Percentiles rank a stretch among this genome's conserved stretches.
Conservation (phyloP, 2,113 vertebrate species). For the Myrmecophaga tridactyla region DNA sequence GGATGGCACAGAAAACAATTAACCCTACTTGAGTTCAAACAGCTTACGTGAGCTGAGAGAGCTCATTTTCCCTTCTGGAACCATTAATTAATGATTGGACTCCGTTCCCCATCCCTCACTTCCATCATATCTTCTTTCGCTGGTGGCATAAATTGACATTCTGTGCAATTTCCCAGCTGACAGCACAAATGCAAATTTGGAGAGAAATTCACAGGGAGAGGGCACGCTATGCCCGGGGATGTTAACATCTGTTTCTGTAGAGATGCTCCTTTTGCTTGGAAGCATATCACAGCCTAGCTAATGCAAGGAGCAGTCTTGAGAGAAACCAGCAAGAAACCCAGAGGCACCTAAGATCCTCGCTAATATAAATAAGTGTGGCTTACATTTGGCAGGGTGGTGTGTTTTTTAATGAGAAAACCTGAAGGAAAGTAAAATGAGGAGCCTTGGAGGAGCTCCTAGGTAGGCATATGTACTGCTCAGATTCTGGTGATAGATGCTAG, state of each 20-base stretch:
- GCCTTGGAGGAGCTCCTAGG: neutral
- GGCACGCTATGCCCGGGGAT: neutral
- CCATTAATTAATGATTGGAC: constrained; percentile 34
- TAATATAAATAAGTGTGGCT: constrained; percentile 52
- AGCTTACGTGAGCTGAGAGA: neutral
- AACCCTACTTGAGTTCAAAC: constrained; percentile 55
- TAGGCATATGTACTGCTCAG: neutral
- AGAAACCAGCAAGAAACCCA: constrained; percentile 51
- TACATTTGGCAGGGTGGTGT: neutral
- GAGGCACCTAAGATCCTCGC: constrained; percentile 38
- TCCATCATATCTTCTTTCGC: neutral
- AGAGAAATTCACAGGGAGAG: neutral
- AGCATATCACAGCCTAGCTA: constrained; percentile 9
- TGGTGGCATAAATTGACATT: constrained; percentile 1
- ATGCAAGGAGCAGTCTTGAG: neutral
- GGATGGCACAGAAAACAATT: constrained; percentile 30
- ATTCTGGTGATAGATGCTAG: neutral
- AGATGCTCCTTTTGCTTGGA: constrained; percentile 1
- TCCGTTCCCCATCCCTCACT: neutral
- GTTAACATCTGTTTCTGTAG: constrained; percentile 41
- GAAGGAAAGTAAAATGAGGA: neutral
- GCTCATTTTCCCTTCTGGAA: constrained; percentile 15
- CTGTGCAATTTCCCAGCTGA: neutral
- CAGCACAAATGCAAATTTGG: constrained; percentile 15
- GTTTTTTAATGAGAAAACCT: constrained; percentile 51